These are phyloP conservation scores for Stomatorhinus ivindoensis DNA, from an alignment of 2,113 vertebrate genomes.

Conservation along the genomic window DNA sequence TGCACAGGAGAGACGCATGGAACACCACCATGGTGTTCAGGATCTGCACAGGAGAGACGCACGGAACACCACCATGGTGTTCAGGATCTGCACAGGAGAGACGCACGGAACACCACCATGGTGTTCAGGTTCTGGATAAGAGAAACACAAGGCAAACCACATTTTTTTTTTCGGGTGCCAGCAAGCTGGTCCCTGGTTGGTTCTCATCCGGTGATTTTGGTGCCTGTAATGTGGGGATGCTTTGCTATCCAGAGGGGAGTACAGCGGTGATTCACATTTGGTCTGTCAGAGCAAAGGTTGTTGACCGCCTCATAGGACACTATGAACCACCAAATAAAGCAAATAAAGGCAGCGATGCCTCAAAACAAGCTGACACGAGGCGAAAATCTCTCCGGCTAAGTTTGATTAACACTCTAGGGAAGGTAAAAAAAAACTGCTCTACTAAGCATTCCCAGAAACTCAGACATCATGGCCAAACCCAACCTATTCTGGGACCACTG, in stretches of 20 bases:
- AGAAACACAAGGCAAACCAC: background rate
- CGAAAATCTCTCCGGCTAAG: background rate
- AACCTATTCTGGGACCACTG: background rate
- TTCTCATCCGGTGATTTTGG: background rate
- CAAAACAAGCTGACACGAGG: background rate
- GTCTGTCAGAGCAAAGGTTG: background rate
- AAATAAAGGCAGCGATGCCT: background rate
- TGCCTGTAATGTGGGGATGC: background rate
- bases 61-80: background rate
- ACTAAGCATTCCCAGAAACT: background rate
- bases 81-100: too few species aligned
- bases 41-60: constrained; percentile 61
- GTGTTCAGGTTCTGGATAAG: too few species aligned
- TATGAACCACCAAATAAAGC: background rate
- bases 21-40: constrained; percentile 73
- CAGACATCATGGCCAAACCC: background rate
- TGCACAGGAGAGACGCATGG: background rate
- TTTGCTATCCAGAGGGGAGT: background rate
- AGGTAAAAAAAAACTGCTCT: background rate
- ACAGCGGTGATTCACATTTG: background rate
- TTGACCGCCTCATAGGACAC: background rate
- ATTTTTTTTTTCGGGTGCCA: background rate
- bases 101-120: too few species aligned
- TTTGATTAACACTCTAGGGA: background rate
- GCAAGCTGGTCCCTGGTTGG: background rate